Evolutionary conservation across 1,140 invertebrate species (phyloP).

Genomic region (Philotrypesis tridentata): DNA sequence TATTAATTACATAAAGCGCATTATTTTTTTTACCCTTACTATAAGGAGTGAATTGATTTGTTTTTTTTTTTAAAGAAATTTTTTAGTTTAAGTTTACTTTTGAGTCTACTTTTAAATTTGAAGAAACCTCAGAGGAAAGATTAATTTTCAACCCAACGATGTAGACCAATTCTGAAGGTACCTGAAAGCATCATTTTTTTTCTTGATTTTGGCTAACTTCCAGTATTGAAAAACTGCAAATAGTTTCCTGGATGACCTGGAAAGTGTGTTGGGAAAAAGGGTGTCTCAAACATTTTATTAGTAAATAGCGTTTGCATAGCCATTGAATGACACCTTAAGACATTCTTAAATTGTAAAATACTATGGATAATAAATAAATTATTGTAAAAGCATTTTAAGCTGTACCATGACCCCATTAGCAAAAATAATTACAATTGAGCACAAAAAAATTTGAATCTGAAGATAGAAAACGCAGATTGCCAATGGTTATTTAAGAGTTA

Average conservation of each 20-base stretch:
- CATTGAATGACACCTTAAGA: neutral
- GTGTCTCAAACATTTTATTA: conserved; percentile 32
- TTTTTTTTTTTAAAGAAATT: too few species aligned
- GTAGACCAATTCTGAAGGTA: conserved; percentile 34
- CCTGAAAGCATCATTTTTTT: conserved; percentile 49
- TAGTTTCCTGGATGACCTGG: conserved; percentile 25
- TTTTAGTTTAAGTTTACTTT: neutral
- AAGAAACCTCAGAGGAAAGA: neutral
- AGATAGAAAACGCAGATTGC: neutral
- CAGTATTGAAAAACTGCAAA: neutral
- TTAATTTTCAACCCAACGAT: conserved; percentile 41
- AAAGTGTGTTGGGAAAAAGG: conserved; percentile 20
- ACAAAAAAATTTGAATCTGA: neutral
- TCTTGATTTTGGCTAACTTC: conserved; percentile 3
- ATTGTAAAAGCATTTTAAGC: neutral
- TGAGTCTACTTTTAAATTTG: neutral
- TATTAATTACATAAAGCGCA: neutral
- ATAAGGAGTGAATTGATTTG: neutral
- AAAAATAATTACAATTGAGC: neutral
- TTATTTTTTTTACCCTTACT: neutral
- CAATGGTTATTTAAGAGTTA: neutral
- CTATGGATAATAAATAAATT: neutral
- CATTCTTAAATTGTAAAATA: neutral
- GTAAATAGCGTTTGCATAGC: neutral
- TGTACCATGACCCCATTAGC: neutral